phyloP scores from a whole-genome alignment of 1,140 invertebrate genomes.

The Semibalanus balanoides region DNA sequence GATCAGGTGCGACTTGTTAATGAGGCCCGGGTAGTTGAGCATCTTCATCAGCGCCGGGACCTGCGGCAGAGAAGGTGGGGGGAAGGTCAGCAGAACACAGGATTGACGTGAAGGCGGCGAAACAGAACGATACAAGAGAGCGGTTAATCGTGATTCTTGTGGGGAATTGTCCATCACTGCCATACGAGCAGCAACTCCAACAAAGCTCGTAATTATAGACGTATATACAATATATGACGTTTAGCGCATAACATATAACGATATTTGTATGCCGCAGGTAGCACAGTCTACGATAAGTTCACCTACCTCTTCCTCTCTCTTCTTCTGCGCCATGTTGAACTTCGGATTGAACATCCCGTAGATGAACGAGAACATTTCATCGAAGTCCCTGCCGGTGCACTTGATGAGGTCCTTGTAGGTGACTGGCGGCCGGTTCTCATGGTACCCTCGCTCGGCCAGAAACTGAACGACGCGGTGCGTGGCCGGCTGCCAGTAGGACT shows the following conservation, averaged over 20 bases:
- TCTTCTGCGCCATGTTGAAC: neutral
- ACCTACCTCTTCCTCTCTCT: neutral
- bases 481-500: neutral
- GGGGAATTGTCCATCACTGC: too few relatives aligned
- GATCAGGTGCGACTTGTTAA: conserved; percentile 9
- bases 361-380: neutral
- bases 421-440: neutral
- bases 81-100: too few relatives aligned
- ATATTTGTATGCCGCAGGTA: too few relatives aligned
- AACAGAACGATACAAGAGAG: too few relatives aligned
- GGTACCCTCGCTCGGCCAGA: neutral
- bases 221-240: too few relatives aligned
- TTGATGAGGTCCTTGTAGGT: neutral
- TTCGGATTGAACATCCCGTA: neutral
- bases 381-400: neutral
- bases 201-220: too few relatives aligned
- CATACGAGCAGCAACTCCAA: too few relatives aligned
- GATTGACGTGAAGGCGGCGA: too few relatives aligned
- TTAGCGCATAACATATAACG: too few relatives aligned
- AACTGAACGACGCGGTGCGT: neutral
- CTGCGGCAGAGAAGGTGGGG: too few relatives aligned
- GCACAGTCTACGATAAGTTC: too few relatives aligned
- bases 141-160: too few relatives aligned
- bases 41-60: conserved; percentile 8
- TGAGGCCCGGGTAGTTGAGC: conserved; percentile 7